Evolutionary conservation across 2,113 vertebrate species (phyloP).

Genomic region (Lota lota): DNA sequence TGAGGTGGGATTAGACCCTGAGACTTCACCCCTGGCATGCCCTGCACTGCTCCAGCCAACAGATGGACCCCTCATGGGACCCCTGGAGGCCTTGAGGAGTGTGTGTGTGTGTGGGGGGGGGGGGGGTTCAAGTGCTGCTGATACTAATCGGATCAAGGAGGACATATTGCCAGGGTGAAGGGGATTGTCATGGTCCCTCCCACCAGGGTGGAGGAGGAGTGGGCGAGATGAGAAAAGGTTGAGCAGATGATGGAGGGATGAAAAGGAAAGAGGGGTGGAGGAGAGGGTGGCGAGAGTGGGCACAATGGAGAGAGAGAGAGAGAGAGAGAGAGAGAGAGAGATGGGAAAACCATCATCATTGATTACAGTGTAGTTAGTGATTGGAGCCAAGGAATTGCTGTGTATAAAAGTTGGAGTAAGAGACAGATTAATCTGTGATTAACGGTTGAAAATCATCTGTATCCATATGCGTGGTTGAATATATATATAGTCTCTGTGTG

Average conservation of each 20-base stretch:
- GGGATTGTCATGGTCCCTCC: constrained; percentile 80
- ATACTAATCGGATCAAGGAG: constrained; percentile 89
- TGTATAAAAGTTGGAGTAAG: not conserved
- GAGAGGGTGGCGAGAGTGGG: not conserved
- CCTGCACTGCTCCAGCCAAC: too few relatives aligned
- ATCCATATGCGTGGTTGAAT: not conserved
- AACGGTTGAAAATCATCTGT: not conserved
- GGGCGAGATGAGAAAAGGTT: constrained; percentile 20
- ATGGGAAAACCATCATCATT: not conserved
- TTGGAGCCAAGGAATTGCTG: too few relatives aligned
- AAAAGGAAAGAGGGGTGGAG: not conserved
- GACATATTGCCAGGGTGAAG: constrained; percentile 83
- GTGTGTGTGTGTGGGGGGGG: constrained; percentile 16
- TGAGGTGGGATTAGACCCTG: too few relatives aligned
- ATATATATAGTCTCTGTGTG: not conserved
- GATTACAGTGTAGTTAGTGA: too few relatives aligned
- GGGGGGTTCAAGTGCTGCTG: constrained; percentile 77
- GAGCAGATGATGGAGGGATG: constrained; percentile 7
- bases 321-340: constrained; percentile 7
- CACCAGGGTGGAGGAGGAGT: constrained; percentile 22
- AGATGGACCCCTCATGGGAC: too few relatives aligned
- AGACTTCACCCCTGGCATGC: too few relatives aligned
- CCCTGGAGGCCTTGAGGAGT: too few relatives aligned
- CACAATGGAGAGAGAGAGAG: not conserved
- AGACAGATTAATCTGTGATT: not conserved